Evolutionary conservation across 2,888 invertebrate genomes (phyloP).

Genomic region (Watsonalla cultraria): DNA sequence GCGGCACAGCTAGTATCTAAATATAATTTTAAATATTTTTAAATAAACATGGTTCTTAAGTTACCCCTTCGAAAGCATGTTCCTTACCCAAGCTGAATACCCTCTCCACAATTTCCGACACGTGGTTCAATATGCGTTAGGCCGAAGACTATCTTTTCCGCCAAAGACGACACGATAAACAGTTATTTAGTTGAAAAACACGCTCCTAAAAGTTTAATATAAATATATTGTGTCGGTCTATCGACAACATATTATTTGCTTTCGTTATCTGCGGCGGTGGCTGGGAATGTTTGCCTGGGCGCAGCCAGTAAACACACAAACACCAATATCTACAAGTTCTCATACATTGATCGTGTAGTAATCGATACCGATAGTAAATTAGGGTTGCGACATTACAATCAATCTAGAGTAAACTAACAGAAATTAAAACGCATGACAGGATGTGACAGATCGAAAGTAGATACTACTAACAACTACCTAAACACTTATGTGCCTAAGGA

Average conservation of each 20-base stretch:
- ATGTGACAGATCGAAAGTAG: background rate
- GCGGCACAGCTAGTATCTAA: too few species aligned
- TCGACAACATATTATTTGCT: constrained; percentile 36
- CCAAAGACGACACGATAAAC: constrained; percentile 1
- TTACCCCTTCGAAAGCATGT: too few species aligned
- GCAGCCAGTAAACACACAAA: constrained; percentile 44
- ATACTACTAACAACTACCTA: too few species aligned
- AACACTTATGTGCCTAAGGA: too few species aligned
- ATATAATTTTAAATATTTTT: too few species aligned
- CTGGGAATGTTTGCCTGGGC: constrained; percentile 51
- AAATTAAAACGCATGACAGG: background rate
- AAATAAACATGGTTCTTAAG: too few species aligned
- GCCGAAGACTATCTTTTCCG: background rate
- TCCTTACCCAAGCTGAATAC: too few species aligned
- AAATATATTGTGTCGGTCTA: constrained; percentile 20
- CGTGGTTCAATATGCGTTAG: too few species aligned
- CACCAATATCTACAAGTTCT: constrained; percentile 18
- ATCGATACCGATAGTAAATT: background rate
- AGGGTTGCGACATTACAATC: background rate
- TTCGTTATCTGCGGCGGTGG: constrained; percentile 43
- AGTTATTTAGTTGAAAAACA: background rate
- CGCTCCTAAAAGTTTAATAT: constrained; percentile 5
- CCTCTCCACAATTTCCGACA: too few species aligned
- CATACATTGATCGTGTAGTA: constrained; percentile 2
- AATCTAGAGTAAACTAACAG: background rate